Evolutionary conservation across 2,113 vertebrate species (phyloP).

Genomic region (Deroptyus accipitrinus): DNA sequence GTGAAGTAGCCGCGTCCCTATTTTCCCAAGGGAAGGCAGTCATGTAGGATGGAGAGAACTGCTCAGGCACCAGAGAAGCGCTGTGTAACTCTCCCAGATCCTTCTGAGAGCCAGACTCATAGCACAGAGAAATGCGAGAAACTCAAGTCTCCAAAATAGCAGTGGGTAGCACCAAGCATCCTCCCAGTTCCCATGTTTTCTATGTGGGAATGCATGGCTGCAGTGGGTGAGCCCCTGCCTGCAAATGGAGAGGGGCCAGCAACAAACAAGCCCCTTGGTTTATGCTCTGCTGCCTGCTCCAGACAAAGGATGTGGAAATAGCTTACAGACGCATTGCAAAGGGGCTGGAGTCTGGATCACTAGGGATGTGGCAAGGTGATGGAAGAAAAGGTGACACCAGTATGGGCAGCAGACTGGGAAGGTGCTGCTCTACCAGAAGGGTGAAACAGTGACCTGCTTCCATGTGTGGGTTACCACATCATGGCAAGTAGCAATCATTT

Average conservation of each 20-base stretch:
- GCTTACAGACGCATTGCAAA: neutral
- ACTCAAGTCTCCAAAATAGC: neutral
- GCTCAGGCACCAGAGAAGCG: neutral
- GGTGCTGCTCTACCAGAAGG: neutral
- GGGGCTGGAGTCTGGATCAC: neutral
- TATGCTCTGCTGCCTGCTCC: neutral
- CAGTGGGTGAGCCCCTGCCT: neutral
- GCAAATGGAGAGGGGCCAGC: fast-evolving
- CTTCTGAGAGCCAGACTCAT: neutral
- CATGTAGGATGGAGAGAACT: neutral
- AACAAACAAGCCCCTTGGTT: neutral
- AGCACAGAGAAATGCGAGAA: neutral
- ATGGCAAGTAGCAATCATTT: neutral
- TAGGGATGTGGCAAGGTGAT: neutral
- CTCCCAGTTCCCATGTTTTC: neutral
- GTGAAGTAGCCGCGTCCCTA: neutral
- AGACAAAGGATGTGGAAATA: neutral
- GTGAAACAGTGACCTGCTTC: neutral
- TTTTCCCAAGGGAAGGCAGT: neutral
- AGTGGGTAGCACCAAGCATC: neutral
- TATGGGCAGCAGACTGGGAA: neutral
- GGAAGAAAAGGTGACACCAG: neutral
- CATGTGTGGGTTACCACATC: neutral
- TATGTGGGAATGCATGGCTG: neutral
- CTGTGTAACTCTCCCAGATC: neutral